Evolutionary conservation across 2,797 vertebrate genomes (phyloP).

Genomic region (Bovichtus diacanthus): DNA sequence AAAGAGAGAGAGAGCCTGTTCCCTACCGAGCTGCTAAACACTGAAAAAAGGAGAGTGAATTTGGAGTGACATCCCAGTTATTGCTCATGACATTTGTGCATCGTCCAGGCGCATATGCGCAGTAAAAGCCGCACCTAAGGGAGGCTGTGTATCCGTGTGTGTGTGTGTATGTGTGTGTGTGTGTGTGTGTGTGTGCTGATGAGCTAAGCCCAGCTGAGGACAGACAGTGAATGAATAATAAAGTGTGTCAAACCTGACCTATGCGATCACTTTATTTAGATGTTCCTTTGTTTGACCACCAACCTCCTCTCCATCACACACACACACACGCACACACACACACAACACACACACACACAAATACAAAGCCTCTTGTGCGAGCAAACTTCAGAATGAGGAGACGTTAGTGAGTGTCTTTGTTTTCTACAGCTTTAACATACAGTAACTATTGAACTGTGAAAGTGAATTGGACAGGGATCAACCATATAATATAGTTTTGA

Average conservation of each 20-base stretch:
- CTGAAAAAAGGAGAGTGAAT: slow-evolving; percentile 62
- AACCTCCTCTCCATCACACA: slow-evolving; percentile 20
- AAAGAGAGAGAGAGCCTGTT: not conserved
- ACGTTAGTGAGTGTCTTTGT: slow-evolving; percentile 66
- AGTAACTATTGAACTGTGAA: slow-evolving; percentile 75
- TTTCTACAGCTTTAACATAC: slow-evolving; percentile 61
- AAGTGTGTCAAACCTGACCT: slow-evolving; percentile 82
- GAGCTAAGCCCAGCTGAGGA: slow-evolving; percentile 78
- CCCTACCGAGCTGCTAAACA: slow-evolving; percentile 71
- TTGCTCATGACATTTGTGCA: slow-evolving; percentile 84
- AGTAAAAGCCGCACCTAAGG: slow-evolving; percentile 76
- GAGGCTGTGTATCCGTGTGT: slow-evolving; percentile 44
- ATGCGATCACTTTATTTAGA: slow-evolving; percentile 78
- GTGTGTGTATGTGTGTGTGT: slow-evolving; percentile 35
- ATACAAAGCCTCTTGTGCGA: slow-evolving; percentile 57
- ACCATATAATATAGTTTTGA: slow-evolving; percentile 77
- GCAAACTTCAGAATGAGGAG: slow-evolving; percentile 56
- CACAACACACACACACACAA: slow-evolving; percentile 8
- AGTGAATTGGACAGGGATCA: slow-evolving; percentile 79
- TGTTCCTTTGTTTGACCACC: slow-evolving; percentile 61
- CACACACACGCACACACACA: slow-evolving; percentile 17
- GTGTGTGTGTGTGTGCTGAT: slow-evolving; percentile 54
- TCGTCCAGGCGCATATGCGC: slow-evolving; percentile 70
- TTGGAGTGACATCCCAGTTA: slow-evolving; percentile 79
- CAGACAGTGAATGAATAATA: slow-evolving; percentile 81